phyloP scores from a whole-genome alignment of 2,113 vertebrate species.

The Acanthochromis polyacanthus region DNA sequence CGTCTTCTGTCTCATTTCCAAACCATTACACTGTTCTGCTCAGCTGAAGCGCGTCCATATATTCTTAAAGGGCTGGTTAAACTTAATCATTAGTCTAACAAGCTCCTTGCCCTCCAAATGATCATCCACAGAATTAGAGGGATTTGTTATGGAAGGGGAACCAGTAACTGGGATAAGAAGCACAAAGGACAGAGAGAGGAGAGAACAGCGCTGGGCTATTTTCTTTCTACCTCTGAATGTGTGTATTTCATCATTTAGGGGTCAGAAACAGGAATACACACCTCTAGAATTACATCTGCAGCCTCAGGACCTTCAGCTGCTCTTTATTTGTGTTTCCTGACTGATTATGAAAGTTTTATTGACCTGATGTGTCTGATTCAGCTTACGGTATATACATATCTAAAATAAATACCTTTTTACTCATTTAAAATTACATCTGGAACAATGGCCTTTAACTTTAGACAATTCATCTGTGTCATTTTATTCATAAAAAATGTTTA shows the following conservation, averaged over 20 bases:
- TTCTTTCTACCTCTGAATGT: slow-evolving; percentile 85
- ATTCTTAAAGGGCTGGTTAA: slow-evolving; percentile 98
- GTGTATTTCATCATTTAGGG: slow-evolving; percentile 90
- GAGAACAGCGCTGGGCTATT: slow-evolving; percentile 67
- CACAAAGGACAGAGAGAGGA: slow-evolving; percentile 33
- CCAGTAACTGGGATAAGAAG: slow-evolving; percentile 85
- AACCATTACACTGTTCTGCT: slow-evolving; percentile 95
- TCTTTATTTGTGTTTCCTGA: neutral
- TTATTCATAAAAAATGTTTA: neutral
- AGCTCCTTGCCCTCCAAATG: slow-evolving; percentile 93
- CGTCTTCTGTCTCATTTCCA: slow-evolving; percentile 87
- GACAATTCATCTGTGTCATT: neutral
- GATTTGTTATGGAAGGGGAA: slow-evolving; percentile 97
- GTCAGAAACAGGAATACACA: neutral
- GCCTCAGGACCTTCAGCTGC: neutral
- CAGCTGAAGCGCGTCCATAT: slow-evolving; percentile 93
- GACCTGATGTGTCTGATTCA: neutral
- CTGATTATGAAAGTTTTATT: neutral
- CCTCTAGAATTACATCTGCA: neutral
- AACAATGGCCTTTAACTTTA: neutral
- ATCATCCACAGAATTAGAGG: slow-evolving; percentile 93
- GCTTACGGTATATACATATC: neutral
- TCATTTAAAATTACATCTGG: too few species aligned
- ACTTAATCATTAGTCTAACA: slow-evolving; percentile 99
- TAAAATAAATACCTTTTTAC: neutral